Evolutionary conservation across 2,888 invertebrate species (phyloP), one percentile per base, ranked within the genome.

Genomic region (Gymnocheta viridis): DNA sequence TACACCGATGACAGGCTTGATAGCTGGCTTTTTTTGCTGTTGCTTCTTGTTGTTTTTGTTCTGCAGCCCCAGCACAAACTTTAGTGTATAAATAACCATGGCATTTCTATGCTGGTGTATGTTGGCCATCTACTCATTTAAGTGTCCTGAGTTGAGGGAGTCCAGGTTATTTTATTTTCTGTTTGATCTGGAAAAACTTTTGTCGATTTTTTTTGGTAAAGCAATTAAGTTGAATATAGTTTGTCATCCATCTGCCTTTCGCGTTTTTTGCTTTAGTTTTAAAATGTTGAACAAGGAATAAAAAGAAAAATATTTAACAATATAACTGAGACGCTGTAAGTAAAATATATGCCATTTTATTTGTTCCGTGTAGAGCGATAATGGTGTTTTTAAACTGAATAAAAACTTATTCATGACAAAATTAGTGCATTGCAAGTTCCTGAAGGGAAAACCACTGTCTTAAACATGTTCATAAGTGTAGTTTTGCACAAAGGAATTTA

Each of bases 121-220:
- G 60, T 19, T 66, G 74, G 64, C 60, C 73, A 62, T 77, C 41
- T 56, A 17, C n/a, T n/a, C n/a, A n/a, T n/a, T n/a, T 35, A 64
- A 81, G 22, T 44, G 32, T 7, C 24, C 27, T 38, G 51, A 27
- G 44, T 38, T 44, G 60, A 74, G 35, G 74, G 58, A 66, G 19
- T 60, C 47, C 35, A 44, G 85, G 74, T 86, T 86, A 87, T 87
- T 87, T 86, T 73, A 82, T 80, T 87, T 87, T 86, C 87, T 76
- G 86, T 87, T 87, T 87, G 87, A 87, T 87, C 87, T 82, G 27
- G 24, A 41, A 82, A 51, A 69, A 56, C 44, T 73, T 80, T 58
- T 51, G 64, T 49, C 62, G 14, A 32, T 54, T 76, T 82, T 83
- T 56, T 77, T 70, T 58, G 56, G 49, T 29, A 72, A 64, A 73